phyloP scores from a whole-genome alignment of 2,888 invertebrate species.

The Mesorhabditis belari region DNA sequence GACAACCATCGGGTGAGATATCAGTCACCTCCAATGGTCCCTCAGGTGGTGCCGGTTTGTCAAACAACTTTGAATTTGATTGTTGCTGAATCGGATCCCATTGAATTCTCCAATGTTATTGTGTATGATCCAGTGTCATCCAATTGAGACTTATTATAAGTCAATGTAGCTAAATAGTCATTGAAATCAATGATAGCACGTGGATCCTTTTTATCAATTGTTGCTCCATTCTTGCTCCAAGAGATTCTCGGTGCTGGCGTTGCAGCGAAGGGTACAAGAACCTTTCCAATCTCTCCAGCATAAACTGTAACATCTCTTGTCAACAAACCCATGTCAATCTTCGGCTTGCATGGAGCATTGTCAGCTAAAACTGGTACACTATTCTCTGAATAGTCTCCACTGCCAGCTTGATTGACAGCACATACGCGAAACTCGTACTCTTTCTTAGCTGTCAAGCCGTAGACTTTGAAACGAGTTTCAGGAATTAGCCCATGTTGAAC shows the following conservation, averaged over 20 bases:
- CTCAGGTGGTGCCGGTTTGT: conserved; percentile 72
- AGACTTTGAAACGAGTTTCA: conserved; percentile 73
- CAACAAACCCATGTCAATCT: conserved; percentile 45
- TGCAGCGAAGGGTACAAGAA: conserved; percentile 77
- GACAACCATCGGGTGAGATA: conserved; percentile 77
- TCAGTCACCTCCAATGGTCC: conserved; percentile 78
- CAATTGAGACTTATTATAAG: conserved; percentile 78
- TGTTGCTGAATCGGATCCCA: conserved; percentile 80
- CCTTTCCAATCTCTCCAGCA: conserved; percentile 51
- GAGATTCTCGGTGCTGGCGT: conserved; percentile 79
- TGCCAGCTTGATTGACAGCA: conserved; percentile 91
- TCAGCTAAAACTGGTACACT: conserved; percentile 71
- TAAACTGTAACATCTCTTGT: conserved; percentile 42
- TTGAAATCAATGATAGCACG: conserved; percentile 71
- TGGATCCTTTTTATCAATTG: conserved; percentile 33
- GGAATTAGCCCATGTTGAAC: conserved; percentile 62
- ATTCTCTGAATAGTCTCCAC: conserved; percentile 85
- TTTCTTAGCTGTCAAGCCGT: conserved; percentile 84
- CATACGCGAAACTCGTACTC: conserved; percentile 92
- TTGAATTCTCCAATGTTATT: conserved; percentile 77
- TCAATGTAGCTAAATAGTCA: conserved; percentile 68
- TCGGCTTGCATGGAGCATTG: conserved; percentile 36
- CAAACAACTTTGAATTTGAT: conserved; percentile 83
- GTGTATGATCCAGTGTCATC: conserved; percentile 87
- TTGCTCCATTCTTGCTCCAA: conserved; percentile 51